phyloP scores from a whole-genome alignment of 2,797 vertebrate genomes.

The Simalia tracyae region DNA sequence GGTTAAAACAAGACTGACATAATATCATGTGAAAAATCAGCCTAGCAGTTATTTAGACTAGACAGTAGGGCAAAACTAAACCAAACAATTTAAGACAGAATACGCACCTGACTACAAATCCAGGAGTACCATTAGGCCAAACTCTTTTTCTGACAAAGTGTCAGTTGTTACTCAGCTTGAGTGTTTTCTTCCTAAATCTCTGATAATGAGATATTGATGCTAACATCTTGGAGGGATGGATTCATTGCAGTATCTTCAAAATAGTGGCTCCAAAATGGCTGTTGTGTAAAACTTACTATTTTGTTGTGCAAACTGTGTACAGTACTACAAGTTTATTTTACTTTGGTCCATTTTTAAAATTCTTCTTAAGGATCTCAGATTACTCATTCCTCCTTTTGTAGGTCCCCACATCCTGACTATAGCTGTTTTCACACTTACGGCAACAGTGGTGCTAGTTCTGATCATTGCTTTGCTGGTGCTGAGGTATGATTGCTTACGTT shows the following conservation, averaged over 20 bases:
- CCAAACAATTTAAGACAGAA: background rate
- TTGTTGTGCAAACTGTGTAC: background rate
- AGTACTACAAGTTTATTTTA: conserved; percentile 10
- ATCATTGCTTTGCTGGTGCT: conserved; percentile 87
- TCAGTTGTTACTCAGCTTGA: background rate
- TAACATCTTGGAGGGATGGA: conserved; percentile 6
- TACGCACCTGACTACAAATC: background rate
- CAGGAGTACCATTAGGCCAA: background rate
- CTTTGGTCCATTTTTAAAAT: conserved; percentile 6
- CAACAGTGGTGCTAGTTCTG: conserved; percentile 83
- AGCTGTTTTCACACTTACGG: conserved; percentile 84
- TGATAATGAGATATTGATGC: background rate
- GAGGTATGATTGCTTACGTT: conserved; percentile 74
- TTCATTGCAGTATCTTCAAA: background rate
- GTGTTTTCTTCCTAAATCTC: background rate
- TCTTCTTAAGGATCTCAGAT: conserved; percentile 22
- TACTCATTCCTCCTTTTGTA: conserved; percentile 56
- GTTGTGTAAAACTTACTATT: conserved; percentile 18
- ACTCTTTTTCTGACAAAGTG: background rate
- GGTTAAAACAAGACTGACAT: background rate
- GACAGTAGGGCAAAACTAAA: background rate
- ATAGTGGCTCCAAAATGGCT: background rate
- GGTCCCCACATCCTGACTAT: conserved; percentile 73
- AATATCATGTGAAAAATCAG: background rate
- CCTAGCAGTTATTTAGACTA: background rate